phyloP scores from a whole-genome alignment of 2,888 invertebrate genomes.

The Caenorhabditis sp. region DNA sequence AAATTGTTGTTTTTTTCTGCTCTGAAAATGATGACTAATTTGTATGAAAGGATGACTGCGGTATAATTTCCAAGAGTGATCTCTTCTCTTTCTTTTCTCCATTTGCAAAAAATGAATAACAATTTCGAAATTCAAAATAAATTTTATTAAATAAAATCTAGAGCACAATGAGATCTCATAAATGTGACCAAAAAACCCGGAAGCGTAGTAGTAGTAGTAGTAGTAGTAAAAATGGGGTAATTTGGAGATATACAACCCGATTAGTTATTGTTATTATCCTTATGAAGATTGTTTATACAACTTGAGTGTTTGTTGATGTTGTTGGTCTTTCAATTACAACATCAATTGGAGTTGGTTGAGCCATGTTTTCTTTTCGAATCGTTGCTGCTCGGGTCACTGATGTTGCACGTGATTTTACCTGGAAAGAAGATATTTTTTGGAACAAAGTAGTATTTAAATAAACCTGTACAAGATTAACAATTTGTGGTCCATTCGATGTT shows the following conservation, averaged over 20 bases:
- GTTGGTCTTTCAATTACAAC: conserved; percentile 16
- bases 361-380: conserved; percentile 28
- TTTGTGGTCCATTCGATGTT: conserved; percentile 17
- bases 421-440: too few species aligned
- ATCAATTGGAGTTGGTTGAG: conserved; percentile 34
- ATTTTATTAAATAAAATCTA: background rate
- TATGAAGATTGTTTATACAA: conserved; percentile 9
- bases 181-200: background rate
- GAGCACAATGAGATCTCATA: background rate
- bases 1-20: too few species aligned
- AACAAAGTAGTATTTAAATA: background rate
- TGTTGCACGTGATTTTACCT: conserved; percentile 35
- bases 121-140: too few species aligned
- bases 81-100: too few species aligned
- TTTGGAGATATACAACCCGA: background rate
- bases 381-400: conserved; percentile 42
- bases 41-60: too few species aligned
- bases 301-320: conserved; percentile 18
- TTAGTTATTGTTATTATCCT: background rate
- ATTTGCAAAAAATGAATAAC: too few species aligned
- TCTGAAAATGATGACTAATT: too few species aligned
- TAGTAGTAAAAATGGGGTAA: background rate
- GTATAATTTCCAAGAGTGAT: too few species aligned
- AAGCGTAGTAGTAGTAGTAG: background rate
- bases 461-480: conserved; percentile 54